phyloP scores from a whole-genome alignment of 2,113 vertebrate genomes.

The Esox niger region DNA sequence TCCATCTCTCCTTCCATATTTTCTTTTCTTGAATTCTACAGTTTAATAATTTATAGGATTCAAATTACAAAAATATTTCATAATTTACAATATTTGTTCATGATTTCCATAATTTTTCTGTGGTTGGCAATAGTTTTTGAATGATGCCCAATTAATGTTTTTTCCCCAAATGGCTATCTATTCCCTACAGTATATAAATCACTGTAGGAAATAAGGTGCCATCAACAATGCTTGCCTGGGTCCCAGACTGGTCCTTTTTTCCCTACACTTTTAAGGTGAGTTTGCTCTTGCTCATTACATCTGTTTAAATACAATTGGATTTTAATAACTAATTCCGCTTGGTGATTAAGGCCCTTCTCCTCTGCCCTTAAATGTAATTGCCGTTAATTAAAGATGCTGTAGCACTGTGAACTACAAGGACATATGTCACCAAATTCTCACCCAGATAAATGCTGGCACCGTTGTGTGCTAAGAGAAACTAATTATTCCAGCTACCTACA shows the following conservation, averaged over 20 bases:
- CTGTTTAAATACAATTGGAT: slow-evolving; percentile 31
- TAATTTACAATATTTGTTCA: too few relatives aligned
- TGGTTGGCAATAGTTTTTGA: too few relatives aligned
- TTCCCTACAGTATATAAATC: too few relatives aligned
- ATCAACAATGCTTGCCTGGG: too few relatives aligned
- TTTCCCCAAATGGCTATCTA: too few relatives aligned
- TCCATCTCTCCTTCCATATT: background rate
- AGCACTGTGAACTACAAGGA: slow-evolving; percentile 37
- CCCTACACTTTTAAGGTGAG: slow-evolving; percentile 9
- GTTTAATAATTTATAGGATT: too few relatives aligned
- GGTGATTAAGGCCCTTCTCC: slow-evolving; percentile 16
- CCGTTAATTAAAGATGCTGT: slow-evolving; percentile 43
- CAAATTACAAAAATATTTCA: too few relatives aligned
- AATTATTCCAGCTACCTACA: slow-evolving; percentile 48
- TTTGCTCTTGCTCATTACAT: slow-evolving; percentile 16
- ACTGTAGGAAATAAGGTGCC: too few relatives aligned
- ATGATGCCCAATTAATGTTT: too few relatives aligned
- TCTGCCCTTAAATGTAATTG: slow-evolving; percentile 43
- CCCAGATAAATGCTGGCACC: slow-evolving; percentile 41
- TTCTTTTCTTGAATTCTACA: too few relatives aligned
- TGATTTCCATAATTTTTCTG: too few relatives aligned
- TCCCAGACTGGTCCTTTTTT: background rate
- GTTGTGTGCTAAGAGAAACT: slow-evolving; percentile 36
- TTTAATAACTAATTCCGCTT: slow-evolving; percentile 33
- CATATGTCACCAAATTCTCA: slow-evolving; percentile 46